phyloP scores from a whole-genome alignment of 2,113 vertebrate genomes.

The Ceratotherium simum region DNA sequence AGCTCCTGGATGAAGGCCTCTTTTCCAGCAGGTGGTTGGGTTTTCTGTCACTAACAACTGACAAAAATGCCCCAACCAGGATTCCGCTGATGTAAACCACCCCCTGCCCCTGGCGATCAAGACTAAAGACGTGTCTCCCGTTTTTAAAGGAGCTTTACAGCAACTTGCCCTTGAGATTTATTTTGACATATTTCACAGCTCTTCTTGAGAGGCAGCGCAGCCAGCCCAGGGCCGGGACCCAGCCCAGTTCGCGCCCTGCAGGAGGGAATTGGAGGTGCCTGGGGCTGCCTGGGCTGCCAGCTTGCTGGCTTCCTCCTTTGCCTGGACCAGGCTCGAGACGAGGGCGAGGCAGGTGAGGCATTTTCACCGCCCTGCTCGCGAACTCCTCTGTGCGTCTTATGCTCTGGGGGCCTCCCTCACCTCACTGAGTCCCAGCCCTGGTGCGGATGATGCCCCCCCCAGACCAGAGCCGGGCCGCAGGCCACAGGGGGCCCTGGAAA shows the following conservation, averaged over 20 bases:
- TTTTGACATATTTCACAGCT: not conserved
- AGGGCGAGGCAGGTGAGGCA: accelerated
- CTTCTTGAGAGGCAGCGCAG: not conserved
- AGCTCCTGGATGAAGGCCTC: not conserved
- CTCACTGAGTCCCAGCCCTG: accelerated
- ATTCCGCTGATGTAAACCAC: not conserved
- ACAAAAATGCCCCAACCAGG: not conserved
- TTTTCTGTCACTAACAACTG: not conserved
- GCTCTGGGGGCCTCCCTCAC: accelerated
- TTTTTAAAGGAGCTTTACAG: not conserved
- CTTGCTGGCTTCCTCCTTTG: not conserved
- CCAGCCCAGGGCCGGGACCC: accelerated
- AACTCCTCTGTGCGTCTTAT: not conserved
- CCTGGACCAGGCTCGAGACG: accelerated
- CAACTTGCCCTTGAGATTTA: not conserved
- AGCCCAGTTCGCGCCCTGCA: accelerated
- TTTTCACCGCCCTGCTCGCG: accelerated
- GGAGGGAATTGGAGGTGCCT: accelerated
- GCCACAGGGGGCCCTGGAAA: accelerated
- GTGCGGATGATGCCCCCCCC: accelerated
- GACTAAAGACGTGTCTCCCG: accelerated
- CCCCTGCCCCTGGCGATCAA: not conserved
- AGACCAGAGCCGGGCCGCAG: accelerated
- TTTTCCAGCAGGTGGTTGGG: not conserved
- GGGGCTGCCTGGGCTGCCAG: not conserved